Evolutionary conservation across 2,113 vertebrate species (phyloP).

Genomic region (Ageneiosus marmoratus): DNA sequence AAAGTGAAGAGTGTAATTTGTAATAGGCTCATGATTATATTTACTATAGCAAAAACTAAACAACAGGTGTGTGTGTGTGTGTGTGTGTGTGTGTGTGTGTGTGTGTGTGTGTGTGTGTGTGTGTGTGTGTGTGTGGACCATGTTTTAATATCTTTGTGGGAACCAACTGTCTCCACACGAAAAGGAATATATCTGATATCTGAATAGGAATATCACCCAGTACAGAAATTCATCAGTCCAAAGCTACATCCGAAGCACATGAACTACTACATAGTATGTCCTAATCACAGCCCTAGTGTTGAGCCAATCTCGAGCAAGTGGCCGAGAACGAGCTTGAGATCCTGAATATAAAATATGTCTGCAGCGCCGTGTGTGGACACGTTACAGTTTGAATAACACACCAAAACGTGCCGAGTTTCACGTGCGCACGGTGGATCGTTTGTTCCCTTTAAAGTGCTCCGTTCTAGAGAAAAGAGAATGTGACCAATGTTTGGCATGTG

Average conservation of each 20-base stretch:
- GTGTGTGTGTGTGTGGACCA: not conserved
- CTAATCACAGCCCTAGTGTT: not conserved
- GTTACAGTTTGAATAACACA: not conserved
- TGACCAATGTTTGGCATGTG: slow-evolving; percentile 64
- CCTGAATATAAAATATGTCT: not conserved
- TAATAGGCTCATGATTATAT: not conserved
- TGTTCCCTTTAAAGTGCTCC: slow-evolving; percentile 53
- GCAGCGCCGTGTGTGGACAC: slow-evolving; percentile 6
- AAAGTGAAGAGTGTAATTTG: not conserved
- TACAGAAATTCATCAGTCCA: not conserved
- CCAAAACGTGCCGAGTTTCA: slow-evolving; percentile 26
- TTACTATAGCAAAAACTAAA: not conserved
- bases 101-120: not conserved
- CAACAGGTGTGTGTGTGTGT: slow-evolving; percentile 27
- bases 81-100: slow-evolving; percentile 1
- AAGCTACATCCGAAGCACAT: not conserved
- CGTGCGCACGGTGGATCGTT: slow-evolving; percentile 50
- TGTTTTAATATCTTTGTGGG: no score
- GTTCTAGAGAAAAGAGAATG: slow-evolving; percentile 51
- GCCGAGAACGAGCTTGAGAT: not conserved
- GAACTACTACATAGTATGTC: not conserved
- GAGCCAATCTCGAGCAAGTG: not conserved
- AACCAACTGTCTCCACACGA: no score
- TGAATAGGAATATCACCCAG: no score
- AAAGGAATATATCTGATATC: no score